Percentiles rank a stretch among this genome's conserved stretches.
These are phyloP conservation scores for Brachionus paranguensis DNA, from an alignment of 1,140 invertebrate genomes.

Conservation along the genomic window DNA sequence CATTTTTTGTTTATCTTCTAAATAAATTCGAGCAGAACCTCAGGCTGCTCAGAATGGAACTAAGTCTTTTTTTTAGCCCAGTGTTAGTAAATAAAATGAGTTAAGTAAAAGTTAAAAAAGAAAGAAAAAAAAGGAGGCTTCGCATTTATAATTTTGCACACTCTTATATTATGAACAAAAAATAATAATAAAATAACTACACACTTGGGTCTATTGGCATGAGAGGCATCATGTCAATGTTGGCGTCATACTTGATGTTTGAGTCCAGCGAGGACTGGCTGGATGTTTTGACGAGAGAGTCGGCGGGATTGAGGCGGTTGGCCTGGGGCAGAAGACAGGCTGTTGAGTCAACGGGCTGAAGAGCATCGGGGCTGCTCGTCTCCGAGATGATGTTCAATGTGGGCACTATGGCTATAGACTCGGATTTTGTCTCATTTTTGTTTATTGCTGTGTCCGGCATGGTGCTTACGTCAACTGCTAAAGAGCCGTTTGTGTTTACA, in stretches of 20 bases:
- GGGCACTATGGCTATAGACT: background rate
- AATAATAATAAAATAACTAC: background rate
- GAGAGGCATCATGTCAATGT: constrained; percentile 15
- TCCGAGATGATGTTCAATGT: background rate
- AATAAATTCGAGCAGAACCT: too few species aligned
- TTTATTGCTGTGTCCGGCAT: background rate
- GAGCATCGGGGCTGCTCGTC: background rate
- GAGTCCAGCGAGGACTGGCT: background rate
- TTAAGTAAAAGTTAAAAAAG: too few species aligned
- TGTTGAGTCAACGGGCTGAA: background rate
- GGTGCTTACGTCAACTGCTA: background rate
- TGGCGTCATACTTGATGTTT: background rate
- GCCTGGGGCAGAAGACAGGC: background rate
- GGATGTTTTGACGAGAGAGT: background rate
- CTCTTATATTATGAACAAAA: background rate
- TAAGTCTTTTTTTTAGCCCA: too few species aligned
- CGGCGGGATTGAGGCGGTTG: background rate
- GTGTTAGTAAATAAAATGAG: too few species aligned
- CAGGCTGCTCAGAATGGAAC: too few species aligned
- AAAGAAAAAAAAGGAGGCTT: too few species aligned
- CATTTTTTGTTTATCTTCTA: too few species aligned
- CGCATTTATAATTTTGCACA: background rate
- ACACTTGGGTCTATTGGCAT: background rate
- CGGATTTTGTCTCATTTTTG: background rate
- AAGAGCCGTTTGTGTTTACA: background rate